Percentiles rank a stretch among this genome's conserved stretches.
Conservation (phyloP, 1,140 invertebrate genomes). For the Leptoteleia sp. region DNA sequence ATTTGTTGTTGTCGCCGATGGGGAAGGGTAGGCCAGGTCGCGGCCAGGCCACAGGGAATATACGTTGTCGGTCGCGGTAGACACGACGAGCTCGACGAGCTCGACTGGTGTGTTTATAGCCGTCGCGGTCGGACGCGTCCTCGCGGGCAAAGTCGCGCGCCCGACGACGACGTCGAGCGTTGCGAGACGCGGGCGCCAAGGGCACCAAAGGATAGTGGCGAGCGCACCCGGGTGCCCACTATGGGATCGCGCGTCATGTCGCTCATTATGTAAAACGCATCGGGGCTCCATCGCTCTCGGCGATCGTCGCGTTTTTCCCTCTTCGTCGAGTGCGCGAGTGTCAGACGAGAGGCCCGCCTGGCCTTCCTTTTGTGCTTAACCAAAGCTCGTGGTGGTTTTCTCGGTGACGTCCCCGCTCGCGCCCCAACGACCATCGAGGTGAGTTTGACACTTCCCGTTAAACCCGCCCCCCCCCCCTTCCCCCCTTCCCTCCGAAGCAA, state of each 20-base stretch:
- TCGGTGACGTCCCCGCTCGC: slow-evolving; percentile 10
- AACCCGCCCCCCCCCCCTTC: slow-evolving; percentile 1
- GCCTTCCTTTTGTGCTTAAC: slow-evolving; percentile 13
- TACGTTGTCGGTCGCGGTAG: slow-evolving; percentile 19
- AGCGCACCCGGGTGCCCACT: no score
- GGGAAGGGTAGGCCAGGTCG: slow-evolving; percentile 56
- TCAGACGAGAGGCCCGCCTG: slow-evolving; percentile 6
- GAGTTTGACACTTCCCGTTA: slow-evolving; percentile 20
- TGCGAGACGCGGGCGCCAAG: no score
- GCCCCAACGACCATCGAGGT: slow-evolving; percentile 17
- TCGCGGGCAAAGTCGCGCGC: neutral
- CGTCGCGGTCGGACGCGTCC: slow-evolving; percentile 1
- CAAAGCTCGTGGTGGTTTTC: slow-evolving; percentile 19
- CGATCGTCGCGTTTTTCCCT: slow-evolving; percentile 14
- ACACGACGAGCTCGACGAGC: slow-evolving; percentile 2
- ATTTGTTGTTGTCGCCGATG: slow-evolving; percentile 57
- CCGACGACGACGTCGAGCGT: no score
- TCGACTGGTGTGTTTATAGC: slow-evolving; percentile 10
- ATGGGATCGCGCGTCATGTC: no score
- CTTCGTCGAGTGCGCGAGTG: slow-evolving; percentile 30
- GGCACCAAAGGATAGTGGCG: no score
- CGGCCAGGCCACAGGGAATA: slow-evolving; percentile 25
- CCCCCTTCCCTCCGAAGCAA: no score
- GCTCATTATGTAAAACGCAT: no score
- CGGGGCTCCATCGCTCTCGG: slow-evolving; percentile 4